Conservation (phyloP, 2,113 vertebrate species). For the Mormyrus iriodes region DNA sequence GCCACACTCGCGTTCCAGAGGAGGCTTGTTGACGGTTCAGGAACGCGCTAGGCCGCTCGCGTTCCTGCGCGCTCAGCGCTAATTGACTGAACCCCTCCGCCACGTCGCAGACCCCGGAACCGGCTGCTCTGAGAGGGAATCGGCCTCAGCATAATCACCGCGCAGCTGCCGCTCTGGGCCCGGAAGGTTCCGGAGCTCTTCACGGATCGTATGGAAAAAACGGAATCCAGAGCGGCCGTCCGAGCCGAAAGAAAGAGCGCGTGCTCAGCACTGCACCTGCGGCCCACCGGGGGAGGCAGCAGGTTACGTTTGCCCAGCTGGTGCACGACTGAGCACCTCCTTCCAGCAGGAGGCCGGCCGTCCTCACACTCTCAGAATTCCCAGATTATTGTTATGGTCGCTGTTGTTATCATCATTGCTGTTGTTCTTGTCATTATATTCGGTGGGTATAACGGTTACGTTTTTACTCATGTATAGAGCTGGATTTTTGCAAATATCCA, state of each 20-base stretch:
- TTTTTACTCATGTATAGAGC: background rate
- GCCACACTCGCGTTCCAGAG: constrained; percentile 35
- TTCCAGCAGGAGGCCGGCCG: constrained; percentile 9
- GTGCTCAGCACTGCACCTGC: background rate
- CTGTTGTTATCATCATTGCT: background rate
- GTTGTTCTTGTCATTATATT: background rate
- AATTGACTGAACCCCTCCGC: constrained; percentile 19
- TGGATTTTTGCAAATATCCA: background rate
- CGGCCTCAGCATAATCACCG: constrained; percentile 8
- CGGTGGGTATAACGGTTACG: background rate
- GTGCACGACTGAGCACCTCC: background rate
- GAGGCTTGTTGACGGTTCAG: constrained; percentile 53
- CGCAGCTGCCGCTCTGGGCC: background rate
- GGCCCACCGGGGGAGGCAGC: background rate
- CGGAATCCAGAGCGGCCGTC: background rate
- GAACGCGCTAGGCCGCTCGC: constrained; percentile 29
- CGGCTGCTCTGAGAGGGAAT: background rate
- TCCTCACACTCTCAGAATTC: background rate
- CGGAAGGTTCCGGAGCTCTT: background rate
- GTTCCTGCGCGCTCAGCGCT: background rate
- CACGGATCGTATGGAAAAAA: background rate
- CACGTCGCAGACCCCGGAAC: background rate
- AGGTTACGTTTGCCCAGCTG: constrained; percentile 12
- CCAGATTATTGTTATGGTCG: background rate
- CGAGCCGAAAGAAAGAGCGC: background rate